Base-by-base conservation (phyloP, 2,888 invertebrate genomes). In the Gryllus longicercus region DNA sequence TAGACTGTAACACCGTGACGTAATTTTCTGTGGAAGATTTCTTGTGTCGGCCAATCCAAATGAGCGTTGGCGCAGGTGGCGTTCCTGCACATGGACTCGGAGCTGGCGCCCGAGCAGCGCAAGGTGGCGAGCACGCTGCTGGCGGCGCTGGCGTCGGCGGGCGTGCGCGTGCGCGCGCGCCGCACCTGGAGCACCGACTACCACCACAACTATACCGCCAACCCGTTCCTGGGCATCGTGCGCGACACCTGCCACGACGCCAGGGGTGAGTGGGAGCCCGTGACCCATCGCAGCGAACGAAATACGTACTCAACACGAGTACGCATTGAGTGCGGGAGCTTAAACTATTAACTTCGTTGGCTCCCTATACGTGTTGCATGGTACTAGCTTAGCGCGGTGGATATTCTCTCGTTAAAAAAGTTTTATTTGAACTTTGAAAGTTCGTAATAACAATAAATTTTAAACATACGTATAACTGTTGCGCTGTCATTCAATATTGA, bases 191-290 rank as follows among this genome's bases (percentile, higher is more conserved):
- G 89, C 81, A 90, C 90, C 49, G 92, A 93, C 2, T 95, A 95
- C 87, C 94, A 95, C 87, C 94, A 95, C 85, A 94, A 94, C 82
- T 94, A 95, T 87, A 91, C 91, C 85, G 91, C 91, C 78, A 97
- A 97, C 89, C 97, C 97, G 0, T 97, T 97, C 86, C 90, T 93
- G 84, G 90, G 92, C 80, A 91, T 96, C 83, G 94, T 97, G 74
- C 91, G 92, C 80, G 93, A 94, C 83, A 96, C 96, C 1, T 94
- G 93, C 86, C 90, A 90, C 82, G 94, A 95, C 84, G 94, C 96
- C n/a, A 90, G 97, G 90, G 96, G 97, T 97, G 14, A 77, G 77
- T 50, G 1, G 2, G 21, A 21, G 21, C 21, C 21, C 21, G 21
- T 21, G 1, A 21, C 21, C 8, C 76, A n/a, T 25, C 76, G 11